Evolutionary conservation across 2,113 vertebrate genomes (phyloP).

Genomic region (Ophiodon elongatus): DNA sequence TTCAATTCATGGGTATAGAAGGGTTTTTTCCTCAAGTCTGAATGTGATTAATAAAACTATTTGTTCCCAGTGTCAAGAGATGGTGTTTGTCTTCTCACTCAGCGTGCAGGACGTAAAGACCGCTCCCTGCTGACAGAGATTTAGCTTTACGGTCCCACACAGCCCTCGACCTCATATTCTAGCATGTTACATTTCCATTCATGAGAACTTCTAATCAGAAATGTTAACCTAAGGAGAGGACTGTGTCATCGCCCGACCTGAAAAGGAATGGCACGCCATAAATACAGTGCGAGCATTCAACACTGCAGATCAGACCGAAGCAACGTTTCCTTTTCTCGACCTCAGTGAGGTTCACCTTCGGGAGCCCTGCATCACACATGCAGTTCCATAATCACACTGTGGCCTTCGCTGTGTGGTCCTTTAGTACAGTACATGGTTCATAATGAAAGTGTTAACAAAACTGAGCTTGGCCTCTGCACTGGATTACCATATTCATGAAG

Average conservation of each 20-base stretch:
- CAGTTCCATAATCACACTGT: conserved; percentile 72
- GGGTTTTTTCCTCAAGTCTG: conserved; percentile 8
- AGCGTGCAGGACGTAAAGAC: conserved; percentile 26
- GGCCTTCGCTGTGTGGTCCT: conserved; percentile 79
- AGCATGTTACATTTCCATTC: conserved; percentile 20
- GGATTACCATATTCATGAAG: conserved; percentile 84
- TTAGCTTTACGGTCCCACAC: conserved; percentile 16
- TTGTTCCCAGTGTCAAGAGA: conserved; percentile 49
- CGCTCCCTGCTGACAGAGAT: conserved; percentile 45
- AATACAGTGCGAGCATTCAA: conserved; percentile 10
- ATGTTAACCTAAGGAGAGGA: conserved; percentile 16
- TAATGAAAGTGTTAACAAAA: conserved; percentile 76
- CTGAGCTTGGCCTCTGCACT: conserved; percentile 68
- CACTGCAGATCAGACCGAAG: too few species aligned
- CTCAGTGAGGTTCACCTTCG: conserved; percentile 42
- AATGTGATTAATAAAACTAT: conserved; percentile 30
- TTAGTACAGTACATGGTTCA: conserved; percentile 79
- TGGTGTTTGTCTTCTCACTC: conserved; percentile 2
- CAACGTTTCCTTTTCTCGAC: too few species aligned
- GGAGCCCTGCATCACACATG: conserved; percentile 84
- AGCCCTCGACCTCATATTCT: neutral
- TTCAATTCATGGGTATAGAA: conserved; percentile 37
- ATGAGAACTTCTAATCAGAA: conserved; percentile 12
- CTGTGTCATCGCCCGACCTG: neutral
- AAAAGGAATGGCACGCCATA: conserved; percentile 14